Evolutionary conservation across 2,113 vertebrate species (phyloP), one percentile per base, ranked within the genome.

Genomic region (Terrapene triunguis): DNA sequence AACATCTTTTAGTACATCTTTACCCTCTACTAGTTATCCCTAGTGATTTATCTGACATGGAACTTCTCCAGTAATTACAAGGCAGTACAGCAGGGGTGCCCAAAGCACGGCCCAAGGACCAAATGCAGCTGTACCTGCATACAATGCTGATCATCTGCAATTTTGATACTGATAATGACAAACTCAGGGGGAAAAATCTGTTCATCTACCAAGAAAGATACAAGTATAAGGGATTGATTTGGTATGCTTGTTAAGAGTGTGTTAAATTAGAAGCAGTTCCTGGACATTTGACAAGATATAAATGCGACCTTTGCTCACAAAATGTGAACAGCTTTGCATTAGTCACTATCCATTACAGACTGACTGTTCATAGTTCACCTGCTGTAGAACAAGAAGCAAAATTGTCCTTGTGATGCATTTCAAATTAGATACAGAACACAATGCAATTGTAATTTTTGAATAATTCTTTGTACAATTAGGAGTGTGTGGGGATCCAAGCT

Each of bases 341-440:
- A 76, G 19, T 82, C 59, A 48, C 88, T 94, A 69, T 72, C 84
- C 89, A 3, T 82, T 96, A n/a, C 29, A 12, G 21, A 55, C 17
- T 69, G 51, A 90, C 84, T 92, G 72, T 96, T 42, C 54, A 76
- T 90, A 65, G 16, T 65, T 65, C 32, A 65, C 32, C 62, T n/a
- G 32, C 32, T 35, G 62, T n/a, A 85, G 50, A 85, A 87, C 76
- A 90, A 38, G 19, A 93, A 93, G 74, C 82, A 5, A 82, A 84
- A 51, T 94, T 65, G 62, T 19, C 62, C 16, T 65, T 17, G 7
- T 35, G 62, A 65, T 35, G 3, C 32, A 65, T 65, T 95, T 51
- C 57, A 29, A 1, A 11, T 93, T 95, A 95, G 94, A 93, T 96
- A 81, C 79, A 84, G 88, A 95, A 96, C 89, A 95, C 95, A 96